Percentiles rank a stretch among this genome's conserved stretches.
Conservation (phyloP, 2,113 vertebrate genomes). For the Oplegnathus fasciatus region DNA sequence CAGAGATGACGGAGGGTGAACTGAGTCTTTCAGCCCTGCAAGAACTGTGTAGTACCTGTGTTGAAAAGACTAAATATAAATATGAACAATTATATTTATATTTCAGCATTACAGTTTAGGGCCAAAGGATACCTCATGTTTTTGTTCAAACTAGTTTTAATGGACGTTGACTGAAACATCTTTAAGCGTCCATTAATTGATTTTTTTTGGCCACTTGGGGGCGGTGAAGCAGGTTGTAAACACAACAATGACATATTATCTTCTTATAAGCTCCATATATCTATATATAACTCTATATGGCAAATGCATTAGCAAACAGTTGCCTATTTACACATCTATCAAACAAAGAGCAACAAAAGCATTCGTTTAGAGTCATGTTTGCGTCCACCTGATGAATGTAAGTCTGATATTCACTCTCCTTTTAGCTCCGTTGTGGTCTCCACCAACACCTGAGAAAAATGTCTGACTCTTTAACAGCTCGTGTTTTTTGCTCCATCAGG, state of each 20-base stretch:
- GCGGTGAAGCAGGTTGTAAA: not conserved
- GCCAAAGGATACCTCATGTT: not conserved
- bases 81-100: slow-evolving; percentile 23
- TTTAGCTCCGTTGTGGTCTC: not conserved
- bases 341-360: not conserved
- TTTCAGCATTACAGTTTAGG: not conserved
- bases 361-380: not conserved
- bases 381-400: not conserved
- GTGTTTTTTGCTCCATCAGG: not conserved
- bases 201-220: not conserved
- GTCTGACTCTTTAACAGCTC: not conserved
- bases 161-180: not conserved
- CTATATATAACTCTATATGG: too few relatives aligned
- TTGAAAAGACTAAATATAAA: not conserved
- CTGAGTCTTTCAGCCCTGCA: slow-evolving; percentile 19
- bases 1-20: slow-evolving; percentile 30
- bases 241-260: not conserved
- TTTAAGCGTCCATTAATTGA: not conserved
- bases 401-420: not conserved
- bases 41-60: slow-evolving; percentile 15
- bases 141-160: not conserved
- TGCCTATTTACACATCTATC: not conserved
- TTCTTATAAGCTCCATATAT: not conserved
- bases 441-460: not conserved
- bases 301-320: not conserved